These are phyloP conservation scores for Prunella strophiata DNA, from an alignment of 2,797 vertebrate species.

Conservation along the genomic window DNA sequence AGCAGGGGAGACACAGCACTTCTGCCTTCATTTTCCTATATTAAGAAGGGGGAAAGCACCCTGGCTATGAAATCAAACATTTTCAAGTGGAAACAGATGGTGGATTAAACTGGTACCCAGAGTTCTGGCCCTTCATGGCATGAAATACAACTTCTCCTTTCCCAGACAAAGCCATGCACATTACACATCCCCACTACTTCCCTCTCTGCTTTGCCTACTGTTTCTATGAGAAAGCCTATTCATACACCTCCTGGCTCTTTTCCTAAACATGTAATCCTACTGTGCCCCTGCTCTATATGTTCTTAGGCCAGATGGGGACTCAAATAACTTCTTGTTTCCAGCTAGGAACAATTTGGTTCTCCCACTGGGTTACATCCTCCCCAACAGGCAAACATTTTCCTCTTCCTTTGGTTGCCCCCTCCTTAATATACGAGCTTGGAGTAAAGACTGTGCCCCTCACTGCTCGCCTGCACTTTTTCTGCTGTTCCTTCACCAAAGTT, in stretches of 20 bases:
- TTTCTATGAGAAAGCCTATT: not conserved
- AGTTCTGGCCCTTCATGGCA: not conserved
- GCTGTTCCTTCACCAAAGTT: not conserved
- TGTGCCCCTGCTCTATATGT: not conserved
- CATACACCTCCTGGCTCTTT: not conserved
- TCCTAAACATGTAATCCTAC: not conserved
- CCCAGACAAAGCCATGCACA: not conserved
- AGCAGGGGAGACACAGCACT: not conserved
- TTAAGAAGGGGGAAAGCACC: not conserved
- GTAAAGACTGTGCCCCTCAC: not conserved
- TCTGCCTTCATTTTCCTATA: not conserved
- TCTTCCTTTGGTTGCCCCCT: not conserved
- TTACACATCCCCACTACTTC: not conserved
- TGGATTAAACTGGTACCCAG: not conserved
- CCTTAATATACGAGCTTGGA: not conserved
- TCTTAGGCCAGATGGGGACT: slow-evolving; percentile 28
- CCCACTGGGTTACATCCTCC: not conserved
- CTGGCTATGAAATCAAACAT: not conserved
- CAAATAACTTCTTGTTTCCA: slow-evolving; percentile 31
- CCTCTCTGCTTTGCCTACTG: not conserved
- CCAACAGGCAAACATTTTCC: not conserved
- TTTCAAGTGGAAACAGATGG: not conserved
- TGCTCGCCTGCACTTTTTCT: not conserved
- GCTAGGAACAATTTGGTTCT: slow-evolving; percentile 25
- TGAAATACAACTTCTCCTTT: not conserved